Evolutionary conservation across 37 sponge, comb jelly and placozoan species (phyloP).

Genomic region (Ianthella basta): DNA sequence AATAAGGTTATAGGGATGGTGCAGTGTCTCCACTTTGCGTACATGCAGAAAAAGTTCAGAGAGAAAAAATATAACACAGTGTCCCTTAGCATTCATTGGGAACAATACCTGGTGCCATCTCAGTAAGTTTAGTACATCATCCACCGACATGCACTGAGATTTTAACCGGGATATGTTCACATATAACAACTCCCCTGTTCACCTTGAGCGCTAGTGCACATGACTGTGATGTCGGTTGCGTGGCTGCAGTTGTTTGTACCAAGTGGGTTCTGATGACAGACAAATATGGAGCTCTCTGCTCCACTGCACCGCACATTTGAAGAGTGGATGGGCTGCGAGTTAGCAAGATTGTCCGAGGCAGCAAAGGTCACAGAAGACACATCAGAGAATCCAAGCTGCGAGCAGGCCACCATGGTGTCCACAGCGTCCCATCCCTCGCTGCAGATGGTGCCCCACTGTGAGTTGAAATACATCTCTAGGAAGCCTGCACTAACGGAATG

Average conservation of each 20-base stretch:
- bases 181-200: too few relatives aligned
- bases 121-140: too few relatives aligned
- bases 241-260: not conserved
- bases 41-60: too few relatives aligned
- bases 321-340: not conserved
- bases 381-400: conserved; percentile 4
- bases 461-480: not conserved
- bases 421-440: not conserved
- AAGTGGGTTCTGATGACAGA: not conserved
- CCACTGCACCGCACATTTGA: not conserved
- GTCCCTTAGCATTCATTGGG: too few relatives aligned
- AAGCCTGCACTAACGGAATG: not conserved
- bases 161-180: too few relatives aligned
- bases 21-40: too few relatives aligned
- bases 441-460: conserved; percentile 12
- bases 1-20: too few relatives aligned
- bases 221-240: not conserved
- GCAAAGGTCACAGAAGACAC: not conserved
- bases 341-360: not conserved
- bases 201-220: not conserved
- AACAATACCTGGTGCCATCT: too few relatives aligned
- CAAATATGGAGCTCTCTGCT: conserved; percentile 3
- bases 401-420: not conserved
- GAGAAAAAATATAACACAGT: too few relatives aligned
- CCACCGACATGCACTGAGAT: too few relatives aligned